Percentiles rank a stretch among this genome's conserved stretches.
phyloP scores from a whole-genome alignment of 2,113 vertebrate species.

The Calypte anna region DNA sequence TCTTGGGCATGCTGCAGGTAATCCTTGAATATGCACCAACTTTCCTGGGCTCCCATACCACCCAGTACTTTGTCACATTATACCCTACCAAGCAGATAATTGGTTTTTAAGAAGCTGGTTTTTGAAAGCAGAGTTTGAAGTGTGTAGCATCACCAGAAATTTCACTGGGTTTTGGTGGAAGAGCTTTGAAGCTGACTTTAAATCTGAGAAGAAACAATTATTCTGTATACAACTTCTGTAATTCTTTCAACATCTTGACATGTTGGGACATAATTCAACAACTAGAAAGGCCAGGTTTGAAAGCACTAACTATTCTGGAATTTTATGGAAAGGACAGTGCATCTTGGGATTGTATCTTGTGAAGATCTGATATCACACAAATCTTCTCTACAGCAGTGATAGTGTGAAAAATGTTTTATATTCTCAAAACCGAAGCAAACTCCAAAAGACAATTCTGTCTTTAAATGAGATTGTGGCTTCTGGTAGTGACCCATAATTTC shows the following conservation, averaged over 20 bases:
- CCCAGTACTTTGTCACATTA: no score
- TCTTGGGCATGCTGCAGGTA: no score
- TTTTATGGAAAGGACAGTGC: neutral
- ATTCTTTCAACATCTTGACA: neutral
- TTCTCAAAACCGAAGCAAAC: neutral
- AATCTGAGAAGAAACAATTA: neutral
- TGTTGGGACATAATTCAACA: conserved; percentile 4
- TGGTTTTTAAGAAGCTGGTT: neutral
- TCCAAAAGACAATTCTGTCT: neutral
- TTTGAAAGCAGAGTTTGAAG: neutral
- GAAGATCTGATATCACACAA: neutral
- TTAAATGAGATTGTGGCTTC: conserved; percentile 9
- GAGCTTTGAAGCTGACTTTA: neutral
- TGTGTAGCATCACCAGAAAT: neutral
- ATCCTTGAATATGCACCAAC: no score
- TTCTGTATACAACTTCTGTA: neutral
- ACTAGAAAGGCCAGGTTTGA: conserved; percentile 40
- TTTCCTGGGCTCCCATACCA: no score
- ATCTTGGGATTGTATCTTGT: conserved; percentile 12
- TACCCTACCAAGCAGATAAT: no score
- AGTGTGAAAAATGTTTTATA: neutral
- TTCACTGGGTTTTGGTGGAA: neutral
- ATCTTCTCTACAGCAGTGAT: neutral
- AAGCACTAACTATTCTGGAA: neutral
- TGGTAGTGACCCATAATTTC: neutral